Base-by-base conservation (phyloP, 2,797 vertebrate species). In the Myotis pilosus region DNA sequence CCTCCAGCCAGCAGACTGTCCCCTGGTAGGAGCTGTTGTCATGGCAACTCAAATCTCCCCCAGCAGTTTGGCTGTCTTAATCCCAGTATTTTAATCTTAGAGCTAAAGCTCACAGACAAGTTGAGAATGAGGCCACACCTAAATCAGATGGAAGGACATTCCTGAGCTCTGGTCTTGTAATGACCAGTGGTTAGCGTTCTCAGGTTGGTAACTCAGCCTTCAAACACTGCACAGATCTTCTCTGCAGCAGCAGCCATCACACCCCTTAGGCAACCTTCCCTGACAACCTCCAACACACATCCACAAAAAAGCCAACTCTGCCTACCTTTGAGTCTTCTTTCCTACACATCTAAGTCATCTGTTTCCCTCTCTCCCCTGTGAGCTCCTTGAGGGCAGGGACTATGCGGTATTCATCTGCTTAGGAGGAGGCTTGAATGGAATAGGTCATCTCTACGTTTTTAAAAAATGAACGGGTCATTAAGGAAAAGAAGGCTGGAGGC, bases 21-120 rank as follows among this genome's bases (percentile, higher is more conserved):
- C 78, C 87, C 55, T 25, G 51, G 55, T 28, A 83, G 88, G 71
- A 93, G 53, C 84, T 55, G 95, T 96, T 97, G 87, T 74, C 92
- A 93, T 93, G 88, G 91, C 66, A 94, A 94, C 88, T 89, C 62
- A 72, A 8, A 64, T 86, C 85, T 92, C 62, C 74, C 81, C 69
- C 47, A 44, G 71, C 89, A 85, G 36, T 91, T 87, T 69, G 60
- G 62, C 91, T 87, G 85, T 28, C 57, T 95, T 92, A 69, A 95
- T 44, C 92, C 68, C 20, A 47, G 55, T 51, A 79, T 57, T 89
- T 94, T 74, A 74, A 66, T 90, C 68, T 71, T 60, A 62, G 94
- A 78, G 62, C 55, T 57, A 75, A 41, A 87, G 47, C 36, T 36
- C 57, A 71, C 22, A 64, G 80, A 55, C 36, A 76, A 82, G 19